Base-by-base conservation (phyloP, 92 coral and sea anemone species). In the Desmophyllum pertusum region DNA sequence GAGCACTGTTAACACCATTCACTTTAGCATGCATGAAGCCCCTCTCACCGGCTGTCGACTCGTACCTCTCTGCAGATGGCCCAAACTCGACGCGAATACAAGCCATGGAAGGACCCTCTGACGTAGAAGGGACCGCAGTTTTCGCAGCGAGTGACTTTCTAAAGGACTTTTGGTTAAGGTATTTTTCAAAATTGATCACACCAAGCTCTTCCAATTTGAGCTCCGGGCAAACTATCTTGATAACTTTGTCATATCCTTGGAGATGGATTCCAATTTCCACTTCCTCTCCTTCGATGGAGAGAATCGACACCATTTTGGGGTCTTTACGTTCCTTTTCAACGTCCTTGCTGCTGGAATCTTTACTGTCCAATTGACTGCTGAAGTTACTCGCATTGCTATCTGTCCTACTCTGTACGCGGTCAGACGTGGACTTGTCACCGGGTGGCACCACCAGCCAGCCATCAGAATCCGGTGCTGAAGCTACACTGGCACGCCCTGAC, bases 41-140 rank as follows among this genome's bases (percentile, higher is more conserved):
- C 10, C 95, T 86, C 77, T 97, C 99, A 5, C 88, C 97, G 3
- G 98, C 95, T 33, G 94, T 92, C 27, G 88, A 88, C 45, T 92
- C 92, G 50, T 79, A 71, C 15, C 89, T 76, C 67, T 95, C 94
- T 33, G 98, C 95, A 70, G 87, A 92, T 45, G 99, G 98, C 53
- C 99, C 99, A 79, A 92, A 87, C 73, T 92, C 97, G 10, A 88
- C 89, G 36, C 99, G 89, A 21, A 94, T 80, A 61, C 85, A 75
- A 79, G 75, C 85, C 77, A 93, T 92, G 53, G 94, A 93, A 17
- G 81, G 69, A 10, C 73, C 72, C 46, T 92, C 79, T 6, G 82
- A 74, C 21, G 72, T 29, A 21, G 89, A 86, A 21, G 84, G 86
- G 45, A 91, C 80, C 1, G 87, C 72, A 23, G 83, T 81, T 36